Evolutionary conservation across 1,140 invertebrate species (phyloP), one percentile per base, ranked within the genome.

Genomic region (Diabrotica undecimpunctata): DNA sequence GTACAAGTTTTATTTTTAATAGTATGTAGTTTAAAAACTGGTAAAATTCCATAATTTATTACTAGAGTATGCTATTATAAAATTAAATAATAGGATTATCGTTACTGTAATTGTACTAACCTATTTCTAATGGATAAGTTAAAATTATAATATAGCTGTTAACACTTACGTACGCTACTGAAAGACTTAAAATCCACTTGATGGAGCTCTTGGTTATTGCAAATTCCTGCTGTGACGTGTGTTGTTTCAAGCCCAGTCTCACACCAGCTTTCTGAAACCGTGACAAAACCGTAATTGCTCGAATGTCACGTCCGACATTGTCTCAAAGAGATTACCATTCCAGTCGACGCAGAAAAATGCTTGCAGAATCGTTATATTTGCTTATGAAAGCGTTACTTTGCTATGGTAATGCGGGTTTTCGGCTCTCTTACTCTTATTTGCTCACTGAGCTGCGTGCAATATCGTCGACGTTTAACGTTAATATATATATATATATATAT

Each of bases 311-410:
- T 46, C 41, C 41, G n/a, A 46, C 41, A 46, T 46, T 46, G 41
- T 46, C 41, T 46, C 41, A 46, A 46, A 46, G 41, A 46, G 41
- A 46, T 46, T 46, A 46, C 41, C 41, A 46, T 46, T 46, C n/a
- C n/a, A 46, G 41, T 46, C 41, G 41, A 46, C 41, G 41, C 41
- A 46, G 41, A 46, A 46, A 46, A 46, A 46, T 46, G 3, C 41
- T 46, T 4, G 41, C 41, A 46, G 41, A 46, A 46, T n/a, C 41
- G 41, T 46, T 46, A 46, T 46, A 46, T 46, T 46, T 46, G 41
- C 41, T 46, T 46, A 46, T 46, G 41, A 46, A 46, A 46, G 41
- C 41, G 41, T 46, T 46, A 46, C 41, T 46, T 46, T n/a, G 41
- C 41, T 46, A 46, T 46, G 41, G 41, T 46, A 46, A 46, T 46